A percentile compares a stretch with the other conserved stretches of the same genome.
These are phyloP conservation scores for Drosophila recens DNA, from an alignment of 2,888 invertebrate species.

Conservation along the genomic window DNA sequence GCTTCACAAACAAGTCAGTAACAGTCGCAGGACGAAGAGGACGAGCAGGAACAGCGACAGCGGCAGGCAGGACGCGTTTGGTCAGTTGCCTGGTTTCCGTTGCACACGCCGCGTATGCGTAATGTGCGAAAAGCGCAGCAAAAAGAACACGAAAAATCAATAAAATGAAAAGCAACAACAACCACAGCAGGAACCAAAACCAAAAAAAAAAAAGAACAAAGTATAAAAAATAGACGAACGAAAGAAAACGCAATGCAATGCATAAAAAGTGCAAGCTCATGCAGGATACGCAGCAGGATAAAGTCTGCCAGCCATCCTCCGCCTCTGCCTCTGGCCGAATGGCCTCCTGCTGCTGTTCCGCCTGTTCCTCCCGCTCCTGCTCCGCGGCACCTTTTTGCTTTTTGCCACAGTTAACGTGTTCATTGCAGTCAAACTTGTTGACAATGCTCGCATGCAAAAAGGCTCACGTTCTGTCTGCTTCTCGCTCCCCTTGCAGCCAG, in stretches of 20 bases:
- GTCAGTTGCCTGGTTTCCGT: constrained; percentile 83
- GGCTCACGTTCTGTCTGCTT: constrained; percentile 13
- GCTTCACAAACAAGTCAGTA: constrained; percentile 72
- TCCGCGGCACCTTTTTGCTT: constrained; percentile 23
- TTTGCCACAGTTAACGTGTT: constrained; percentile 57
- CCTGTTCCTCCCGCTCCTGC: background rate
- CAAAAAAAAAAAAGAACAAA: constrained; percentile 6
- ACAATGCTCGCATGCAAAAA: constrained; percentile 68
- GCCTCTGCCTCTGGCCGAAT: background rate
- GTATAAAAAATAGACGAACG: constrained; percentile 31
- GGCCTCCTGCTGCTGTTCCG: background rate
- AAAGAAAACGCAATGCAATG: constrained; percentile 49
- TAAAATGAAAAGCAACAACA: constrained; percentile 39
- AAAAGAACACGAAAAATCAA: constrained; percentile 67
- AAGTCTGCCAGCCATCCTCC: constrained; percentile 6
- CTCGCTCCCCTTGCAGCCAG: background rate
- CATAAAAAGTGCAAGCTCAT: constrained; percentile 54
- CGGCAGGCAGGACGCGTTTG: constrained; percentile 76
- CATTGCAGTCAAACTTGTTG: constrained; percentile 80
- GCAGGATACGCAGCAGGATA: constrained; percentile 30
- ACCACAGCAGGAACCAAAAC: background rate
- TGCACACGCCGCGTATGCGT: constrained; percentile 75
- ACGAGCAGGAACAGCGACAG: background rate
- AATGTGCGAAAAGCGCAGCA: constrained; percentile 59
- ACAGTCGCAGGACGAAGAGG: constrained; percentile 11